phyloP scores from a whole-genome alignment of 2,797 vertebrate genomes.

The Mycteria americana region DNA sequence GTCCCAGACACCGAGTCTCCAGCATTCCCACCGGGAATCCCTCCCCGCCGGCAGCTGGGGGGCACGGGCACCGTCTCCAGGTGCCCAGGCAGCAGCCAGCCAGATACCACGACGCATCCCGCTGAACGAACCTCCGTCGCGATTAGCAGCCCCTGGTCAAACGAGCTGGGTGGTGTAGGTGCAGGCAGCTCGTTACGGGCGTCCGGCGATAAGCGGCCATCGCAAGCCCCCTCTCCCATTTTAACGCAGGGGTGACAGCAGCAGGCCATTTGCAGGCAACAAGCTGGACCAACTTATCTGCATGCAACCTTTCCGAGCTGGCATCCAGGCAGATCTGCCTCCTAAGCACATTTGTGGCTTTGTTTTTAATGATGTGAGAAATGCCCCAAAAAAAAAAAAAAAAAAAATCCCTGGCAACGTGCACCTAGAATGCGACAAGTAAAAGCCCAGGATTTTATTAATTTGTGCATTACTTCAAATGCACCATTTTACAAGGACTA shows the following conservation, averaged over 20 bases:
- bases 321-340: neutral
- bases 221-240: neutral
- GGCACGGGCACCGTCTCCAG: neutral
- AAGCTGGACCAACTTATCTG: neutral
- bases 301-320: neutral
- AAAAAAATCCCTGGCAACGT: neutral
- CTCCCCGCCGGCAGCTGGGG: neutral
- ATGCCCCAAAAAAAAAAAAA: neutral
- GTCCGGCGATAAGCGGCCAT: rapidly evolving
- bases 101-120: neutral
- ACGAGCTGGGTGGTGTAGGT: neutral
- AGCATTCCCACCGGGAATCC: neutral
- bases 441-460: conserved; percentile 40
- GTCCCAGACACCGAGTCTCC: neutral
- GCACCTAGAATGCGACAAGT: neutral
- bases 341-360: neutral
- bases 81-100: conserved; percentile 28
- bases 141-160: neutral
- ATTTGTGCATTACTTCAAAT: conserved; percentile 40
- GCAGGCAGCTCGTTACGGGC: neutral
- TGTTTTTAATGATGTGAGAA: conserved; percentile 10
- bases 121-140: neutral
- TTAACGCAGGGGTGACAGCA: neutral
- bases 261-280: neutral
- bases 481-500: conserved; percentile 31